A percentile compares a stretch with the other conserved stretches of the same genome.
These are phyloP conservation scores for Mus caroli DNA, from an alignment of 2,797 vertebrate species.

Conservation along the genomic window DNA sequence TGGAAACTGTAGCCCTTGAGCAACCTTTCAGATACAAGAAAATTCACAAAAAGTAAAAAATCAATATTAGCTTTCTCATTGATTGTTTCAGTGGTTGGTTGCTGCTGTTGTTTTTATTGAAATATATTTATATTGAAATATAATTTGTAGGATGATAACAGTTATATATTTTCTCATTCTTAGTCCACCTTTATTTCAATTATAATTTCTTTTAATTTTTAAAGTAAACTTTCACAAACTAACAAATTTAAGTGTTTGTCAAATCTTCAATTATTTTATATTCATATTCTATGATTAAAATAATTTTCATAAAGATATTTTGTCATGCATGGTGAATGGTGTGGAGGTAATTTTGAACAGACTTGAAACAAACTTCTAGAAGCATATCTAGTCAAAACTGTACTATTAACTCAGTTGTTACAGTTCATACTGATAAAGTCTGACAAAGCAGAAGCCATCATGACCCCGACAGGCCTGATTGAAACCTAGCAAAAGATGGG, in stretches of 20 bases:
- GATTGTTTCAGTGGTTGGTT: neutral
- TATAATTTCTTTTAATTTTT: neutral
- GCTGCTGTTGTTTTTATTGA: neutral
- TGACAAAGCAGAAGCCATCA: neutral
- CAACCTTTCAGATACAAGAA: slow-evolving; percentile 4
- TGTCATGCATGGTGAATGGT: neutral
- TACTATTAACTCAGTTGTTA: neutral
- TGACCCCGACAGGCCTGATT: neutral
- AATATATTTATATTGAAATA: neutral
- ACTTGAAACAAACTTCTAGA: neutral
- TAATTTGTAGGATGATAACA: neutral
- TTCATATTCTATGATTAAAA: neutral
- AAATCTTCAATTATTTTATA: neutral
- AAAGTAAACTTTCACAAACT: neutral
- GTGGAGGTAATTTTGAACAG: neutral
- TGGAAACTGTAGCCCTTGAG: slow-evolving; percentile 61
- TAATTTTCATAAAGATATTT: neutral
- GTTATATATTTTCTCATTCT: slow-evolving; percentile 9
- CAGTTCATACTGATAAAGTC: neutral
- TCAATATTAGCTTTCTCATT: neutral
- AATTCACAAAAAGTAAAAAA: neutral
- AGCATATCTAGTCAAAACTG: slow-evolving; percentile 19
- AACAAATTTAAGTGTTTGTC: neutral
- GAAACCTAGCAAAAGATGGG: neutral
- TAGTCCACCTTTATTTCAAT: slow-evolving; percentile 44